Percentiles rank a stretch among this genome's conserved stretches.
Evolutionary conservation across 2,888 invertebrate genomes (phyloP).

Genomic region (Leptothorax acervorum): DNA sequence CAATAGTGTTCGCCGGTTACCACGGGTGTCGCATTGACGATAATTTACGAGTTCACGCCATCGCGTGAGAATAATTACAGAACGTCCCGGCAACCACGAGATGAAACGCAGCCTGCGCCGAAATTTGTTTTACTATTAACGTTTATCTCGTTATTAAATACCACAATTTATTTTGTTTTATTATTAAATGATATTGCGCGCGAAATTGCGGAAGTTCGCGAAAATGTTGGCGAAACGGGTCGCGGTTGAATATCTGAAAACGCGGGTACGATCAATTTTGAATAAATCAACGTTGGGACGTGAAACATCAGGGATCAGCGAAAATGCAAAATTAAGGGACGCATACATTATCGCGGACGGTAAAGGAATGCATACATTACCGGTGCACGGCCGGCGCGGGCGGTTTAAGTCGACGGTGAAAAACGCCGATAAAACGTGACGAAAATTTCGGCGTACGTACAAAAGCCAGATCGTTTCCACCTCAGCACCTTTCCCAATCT

Average conservation of each 20-base stretch:
- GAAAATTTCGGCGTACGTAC: conserved; percentile 58
- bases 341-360: conserved; percentile 3
- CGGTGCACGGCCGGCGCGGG: not conserved
- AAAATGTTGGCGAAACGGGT: not conserved
- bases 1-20: conserved; percentile 53
- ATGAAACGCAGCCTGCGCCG: conserved; percentile 46
- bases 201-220: not conserved
- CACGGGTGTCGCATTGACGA: conserved; percentile 43
- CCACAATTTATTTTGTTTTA: conserved; percentile 5
- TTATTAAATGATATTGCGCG: not conserved
- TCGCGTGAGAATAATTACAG: conserved; percentile 63
- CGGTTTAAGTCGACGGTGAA: conserved; percentile 4
- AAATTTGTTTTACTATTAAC: conserved; percentile 18
- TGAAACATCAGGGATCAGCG: not conserved
- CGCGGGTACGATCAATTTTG: not conserved
- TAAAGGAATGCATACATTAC: conserved; percentile 27
- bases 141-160: conserved; percentile 15
- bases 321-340: conserved; percentile 30
- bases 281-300: conserved; percentile 27
- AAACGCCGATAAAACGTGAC: conserved; percentile 31
- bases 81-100: conserved; percentile 16
- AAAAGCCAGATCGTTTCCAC: conserved; percentile 31
- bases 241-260: conserved; percentile 15
- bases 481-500: conserved; percentile 36
- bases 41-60: conserved; percentile 66